phyloP scores from a whole-genome alignment of 2,888 invertebrate genomes.

The Schizotus pectinicornis region DNA sequence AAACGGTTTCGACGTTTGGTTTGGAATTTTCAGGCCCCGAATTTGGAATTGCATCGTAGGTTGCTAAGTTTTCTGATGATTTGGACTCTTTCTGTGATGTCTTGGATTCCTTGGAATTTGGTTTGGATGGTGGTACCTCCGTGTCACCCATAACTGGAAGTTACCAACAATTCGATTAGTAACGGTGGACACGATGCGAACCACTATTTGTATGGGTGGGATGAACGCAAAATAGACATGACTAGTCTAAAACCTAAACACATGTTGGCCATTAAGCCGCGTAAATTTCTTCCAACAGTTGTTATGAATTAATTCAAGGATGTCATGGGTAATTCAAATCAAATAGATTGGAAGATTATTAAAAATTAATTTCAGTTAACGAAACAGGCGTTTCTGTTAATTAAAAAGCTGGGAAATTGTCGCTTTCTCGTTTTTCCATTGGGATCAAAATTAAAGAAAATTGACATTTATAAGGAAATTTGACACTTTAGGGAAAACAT shows the following conservation, averaged over 20 bases:
- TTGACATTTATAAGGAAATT: too few species aligned
- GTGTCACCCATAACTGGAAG: constrained; percentile 26
- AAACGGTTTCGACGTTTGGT: constrained; percentile 37
- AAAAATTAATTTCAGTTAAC: too few species aligned
- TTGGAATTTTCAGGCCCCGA: not conserved
- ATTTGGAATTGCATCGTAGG: not conserved
- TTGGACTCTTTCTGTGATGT: constrained; percentile 13
- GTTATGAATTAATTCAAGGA: constrained; percentile 7
- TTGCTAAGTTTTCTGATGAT: constrained; percentile 29
- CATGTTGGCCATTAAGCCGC: constrained; percentile 15
- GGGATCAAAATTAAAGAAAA: too few species aligned
- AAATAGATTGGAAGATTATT: not conserved
- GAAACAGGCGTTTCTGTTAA: too few species aligned
- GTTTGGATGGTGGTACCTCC: not conserved
- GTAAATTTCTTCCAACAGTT: constrained; percentile 6
- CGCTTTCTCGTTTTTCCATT: too few species aligned
- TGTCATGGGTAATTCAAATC: not conserved
- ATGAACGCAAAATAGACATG: constrained; percentile 20
- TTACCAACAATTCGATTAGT: not conserved
- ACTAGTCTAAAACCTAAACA: constrained; percentile 19
- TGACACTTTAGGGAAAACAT: too few species aligned
- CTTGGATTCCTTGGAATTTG: not conserved
- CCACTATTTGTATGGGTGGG: constrained; percentile 5
- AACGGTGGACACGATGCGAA: not conserved
- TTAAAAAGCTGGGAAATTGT: too few species aligned